Percentiles rank a stretch among this genome's conserved stretches.
These are phyloP conservation scores for Agelas oroides DNA, from an alignment of 37 sponge, comb jelly and placozoan genomes.

Conservation along the genomic window DNA sequence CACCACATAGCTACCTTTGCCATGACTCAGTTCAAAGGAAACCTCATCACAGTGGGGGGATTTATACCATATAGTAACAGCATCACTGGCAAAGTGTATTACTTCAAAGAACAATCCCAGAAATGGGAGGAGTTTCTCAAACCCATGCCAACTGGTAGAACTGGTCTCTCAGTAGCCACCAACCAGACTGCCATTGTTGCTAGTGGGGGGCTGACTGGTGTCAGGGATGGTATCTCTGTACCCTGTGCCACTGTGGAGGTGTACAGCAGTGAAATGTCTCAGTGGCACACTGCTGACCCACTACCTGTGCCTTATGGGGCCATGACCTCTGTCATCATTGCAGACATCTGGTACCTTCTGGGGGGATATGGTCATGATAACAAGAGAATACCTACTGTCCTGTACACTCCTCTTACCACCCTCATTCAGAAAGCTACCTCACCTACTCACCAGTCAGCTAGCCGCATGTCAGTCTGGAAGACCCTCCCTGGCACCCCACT, in stretches of 20 bases:
- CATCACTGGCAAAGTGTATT: neutral
- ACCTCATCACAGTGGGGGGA: conserved; percentile 26
- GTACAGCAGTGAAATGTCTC: neutral
- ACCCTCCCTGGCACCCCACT: too few species aligned
- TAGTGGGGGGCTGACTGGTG: conserved; percentile 1
- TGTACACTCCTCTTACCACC: too few species aligned
- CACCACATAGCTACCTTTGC: neutral
- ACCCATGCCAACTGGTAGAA: too few species aligned
- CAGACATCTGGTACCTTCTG: neutral
- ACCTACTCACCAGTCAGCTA: too few species aligned
- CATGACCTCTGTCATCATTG: neutral
- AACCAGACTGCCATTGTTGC: neutral
- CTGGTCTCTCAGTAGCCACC: too few species aligned
- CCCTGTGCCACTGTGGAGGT: neutral
- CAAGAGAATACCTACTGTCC: too few species aligned
- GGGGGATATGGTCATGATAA: neutral
- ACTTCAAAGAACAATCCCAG: neutral
- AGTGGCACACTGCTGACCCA: neutral
- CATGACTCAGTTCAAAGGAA: conserved; percentile 4
- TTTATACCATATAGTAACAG: neutral
- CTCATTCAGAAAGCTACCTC: too few species aligned
- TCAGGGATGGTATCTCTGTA: too few species aligned
- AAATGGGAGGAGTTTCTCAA: neutral
- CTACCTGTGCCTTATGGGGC: neutral
- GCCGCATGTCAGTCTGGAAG: too few species aligned